These are phyloP conservation scores for Clinocottus analis DNA, from an alignment of 2,113 vertebrate genomes.

Conservation along the genomic window DNA sequence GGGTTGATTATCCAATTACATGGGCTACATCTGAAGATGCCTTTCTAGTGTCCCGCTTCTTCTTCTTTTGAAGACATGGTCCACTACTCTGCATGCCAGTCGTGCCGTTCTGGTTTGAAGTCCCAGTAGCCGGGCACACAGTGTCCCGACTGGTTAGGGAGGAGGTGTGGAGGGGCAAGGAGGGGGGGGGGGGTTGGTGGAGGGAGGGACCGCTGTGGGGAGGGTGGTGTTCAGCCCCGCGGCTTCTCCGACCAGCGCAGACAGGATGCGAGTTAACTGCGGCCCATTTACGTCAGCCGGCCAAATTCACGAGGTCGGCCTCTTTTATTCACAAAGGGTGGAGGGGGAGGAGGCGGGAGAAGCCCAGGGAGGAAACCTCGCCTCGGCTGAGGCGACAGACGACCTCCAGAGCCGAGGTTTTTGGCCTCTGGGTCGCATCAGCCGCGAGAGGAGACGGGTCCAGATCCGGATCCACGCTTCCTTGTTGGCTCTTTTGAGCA, in stretches of 20 bases:
- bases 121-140: slow-evolving; percentile 30
- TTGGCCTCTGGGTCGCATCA: slow-evolving; percentile 77
- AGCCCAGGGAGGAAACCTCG: slow-evolving; percentile 69
- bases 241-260: slow-evolving; percentile 65
- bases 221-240: slow-evolving; percentile 33
- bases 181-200: slow-evolving; percentile 26
- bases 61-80: slow-evolving; percentile 22
- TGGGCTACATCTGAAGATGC: slow-evolving; percentile 15
- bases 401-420: slow-evolving; percentile 66
- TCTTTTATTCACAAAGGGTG: slow-evolving; percentile 52
- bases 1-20: slow-evolving; percentile 47
- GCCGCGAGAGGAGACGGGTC: slow-evolving; percentile 47
- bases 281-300: slow-evolving; percentile 69
- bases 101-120: slow-evolving; percentile 32
- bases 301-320: slow-evolving; percentile 66
- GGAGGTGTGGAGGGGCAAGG: slow-evolving; percentile 26
- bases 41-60: not conserved
- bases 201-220: slow-evolving; percentile 7
- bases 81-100: slow-evolving; percentile 16
- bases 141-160: slow-evolving; percentile 24
- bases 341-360: not conserved
- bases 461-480: slow-evolving; percentile 47
- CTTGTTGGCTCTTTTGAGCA: slow-evolving; percentile 37
- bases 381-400: slow-evolving; percentile 60
- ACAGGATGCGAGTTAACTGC: slow-evolving; percentile 78